phyloP scores from a whole-genome alignment of 92 coral and sea anemone genomes.

The Scolanthus callimorphus region DNA sequence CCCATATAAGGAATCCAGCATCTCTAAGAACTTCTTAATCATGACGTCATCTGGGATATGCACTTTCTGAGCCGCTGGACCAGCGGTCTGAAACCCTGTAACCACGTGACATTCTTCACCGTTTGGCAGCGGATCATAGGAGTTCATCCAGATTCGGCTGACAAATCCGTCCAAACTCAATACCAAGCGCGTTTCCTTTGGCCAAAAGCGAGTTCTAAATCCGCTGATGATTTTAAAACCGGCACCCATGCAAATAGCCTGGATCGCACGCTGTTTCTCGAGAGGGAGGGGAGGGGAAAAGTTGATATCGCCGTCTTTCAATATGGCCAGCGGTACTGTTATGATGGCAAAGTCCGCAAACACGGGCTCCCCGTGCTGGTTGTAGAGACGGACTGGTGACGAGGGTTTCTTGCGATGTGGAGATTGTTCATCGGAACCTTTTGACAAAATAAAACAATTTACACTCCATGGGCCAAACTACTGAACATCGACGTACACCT shows the following conservation, averaged over 20 bases:
- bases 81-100: constrained; percentile 87
- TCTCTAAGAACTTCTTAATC: constrained; percentile 61
- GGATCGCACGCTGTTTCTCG: no score
- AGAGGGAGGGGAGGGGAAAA: no score
- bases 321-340: no score
- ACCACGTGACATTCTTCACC: constrained; percentile 79
- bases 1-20: constrained; percentile 84
- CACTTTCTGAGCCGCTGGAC: constrained; percentile 64
- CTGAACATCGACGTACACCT: no score
- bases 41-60: constrained; percentile 57
- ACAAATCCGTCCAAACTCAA: constrained; percentile 10
- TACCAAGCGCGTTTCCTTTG: constrained; percentile 32
- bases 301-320: no score
- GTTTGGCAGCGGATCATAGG: constrained; percentile 54
- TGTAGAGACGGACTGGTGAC: no score
- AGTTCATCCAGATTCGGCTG: constrained; percentile 87
- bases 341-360: no score
- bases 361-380: no score
- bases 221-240: constrained; percentile 90
- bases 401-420: no score
- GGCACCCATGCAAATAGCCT: constrained; percentile 77
- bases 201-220: constrained; percentile 79
- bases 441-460: no score
- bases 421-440: no score
- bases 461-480: no score